A percentile compares a stretch with the other conserved stretches of the same genome.
phyloP scores from a whole-genome alignment of 1,140 invertebrate species.

The Portunus trituberculatus region DNA sequence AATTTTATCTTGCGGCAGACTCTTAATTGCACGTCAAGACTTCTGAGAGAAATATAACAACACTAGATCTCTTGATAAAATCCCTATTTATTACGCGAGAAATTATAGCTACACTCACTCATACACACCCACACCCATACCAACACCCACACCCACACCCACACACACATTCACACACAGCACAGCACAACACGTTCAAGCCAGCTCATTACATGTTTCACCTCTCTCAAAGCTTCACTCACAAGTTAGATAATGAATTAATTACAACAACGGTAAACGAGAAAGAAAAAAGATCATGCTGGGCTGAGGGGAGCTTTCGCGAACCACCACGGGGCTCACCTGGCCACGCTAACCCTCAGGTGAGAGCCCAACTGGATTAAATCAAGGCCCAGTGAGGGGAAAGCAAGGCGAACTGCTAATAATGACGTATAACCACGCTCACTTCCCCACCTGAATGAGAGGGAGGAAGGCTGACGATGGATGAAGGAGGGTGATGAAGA shows the following conservation, averaged over 20 bases:
- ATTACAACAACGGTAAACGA: not conserved
- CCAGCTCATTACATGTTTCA: too few species aligned
- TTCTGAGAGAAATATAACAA: not conserved
- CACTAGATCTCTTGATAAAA: not conserved
- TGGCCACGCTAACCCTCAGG: not conserved
- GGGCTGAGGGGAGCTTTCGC: not conserved
- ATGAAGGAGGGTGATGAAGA: too few species aligned
- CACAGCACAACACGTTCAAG: not conserved
- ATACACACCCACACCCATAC: not conserved
- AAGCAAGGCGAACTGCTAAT: not conserved
- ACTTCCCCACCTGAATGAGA: not conserved
- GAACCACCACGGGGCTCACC: not conserved
- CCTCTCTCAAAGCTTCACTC: not conserved
- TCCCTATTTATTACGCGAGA: not conserved
- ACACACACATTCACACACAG: not conserved
- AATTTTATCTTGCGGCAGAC: not conserved
- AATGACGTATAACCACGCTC: too few species aligned
- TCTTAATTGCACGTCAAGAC: not conserved
- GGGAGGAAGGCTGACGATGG: too few species aligned
- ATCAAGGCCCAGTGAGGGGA: not conserved
- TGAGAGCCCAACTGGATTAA: not conserved
- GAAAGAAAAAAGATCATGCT: not conserved
- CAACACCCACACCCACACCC: constrained; percentile 25
- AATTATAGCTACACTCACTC: not conserved
- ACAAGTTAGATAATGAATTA: not conserved